A percentile compares a stretch with the other conserved stretches of the same genome.
Evolutionary conservation across 2,888 invertebrate species (phyloP).

Genomic region (Dryocosmus kuriphilus): DNA sequence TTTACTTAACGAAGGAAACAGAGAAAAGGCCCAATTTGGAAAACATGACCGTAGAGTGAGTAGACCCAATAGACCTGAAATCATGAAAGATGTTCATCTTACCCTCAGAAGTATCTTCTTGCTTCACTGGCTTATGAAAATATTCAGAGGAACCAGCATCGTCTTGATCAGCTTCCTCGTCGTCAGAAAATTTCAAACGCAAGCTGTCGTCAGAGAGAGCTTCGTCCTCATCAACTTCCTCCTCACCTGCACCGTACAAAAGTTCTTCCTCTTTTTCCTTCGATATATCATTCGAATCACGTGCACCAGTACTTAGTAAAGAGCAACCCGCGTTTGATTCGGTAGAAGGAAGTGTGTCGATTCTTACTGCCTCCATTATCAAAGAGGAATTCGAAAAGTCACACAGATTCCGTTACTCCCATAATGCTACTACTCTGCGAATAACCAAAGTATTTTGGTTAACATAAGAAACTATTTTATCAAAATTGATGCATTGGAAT

Average conservation of each 20-base stretch:
- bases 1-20: neutral
- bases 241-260: constrained; percentile 65
- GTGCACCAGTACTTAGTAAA: constrained; percentile 54
- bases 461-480: constrained; percentile 4
- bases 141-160: constrained; percentile 48
- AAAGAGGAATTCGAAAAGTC: constrained; percentile 22
- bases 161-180: constrained; percentile 67
- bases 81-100: constrained; percentile 42
- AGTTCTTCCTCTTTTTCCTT: constrained; percentile 69
- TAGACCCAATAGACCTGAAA: neutral
- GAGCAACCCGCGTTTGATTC: constrained; percentile 62
- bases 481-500: neutral
- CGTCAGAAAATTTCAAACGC: constrained; percentile 73
- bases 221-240: constrained; percentile 70
- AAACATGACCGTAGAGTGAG: neutral
- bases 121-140: constrained; percentile 39
- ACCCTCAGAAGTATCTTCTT: constrained; percentile 40
- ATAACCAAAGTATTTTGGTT: constrained; percentile 24
- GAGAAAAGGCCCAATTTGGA: neutral
- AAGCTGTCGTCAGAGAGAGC: constrained; percentile 64
- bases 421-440: constrained; percentile 31
- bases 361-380: constrained; percentile 68
- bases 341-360: constrained; percentile 62
- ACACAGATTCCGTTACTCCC: constrained; percentile 16
- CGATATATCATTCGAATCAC: constrained; percentile 61